These are phyloP conservation scores for Vipera ursinii DNA, from an alignment of 2,797 vertebrate species.

Conservation along the genomic window DNA sequence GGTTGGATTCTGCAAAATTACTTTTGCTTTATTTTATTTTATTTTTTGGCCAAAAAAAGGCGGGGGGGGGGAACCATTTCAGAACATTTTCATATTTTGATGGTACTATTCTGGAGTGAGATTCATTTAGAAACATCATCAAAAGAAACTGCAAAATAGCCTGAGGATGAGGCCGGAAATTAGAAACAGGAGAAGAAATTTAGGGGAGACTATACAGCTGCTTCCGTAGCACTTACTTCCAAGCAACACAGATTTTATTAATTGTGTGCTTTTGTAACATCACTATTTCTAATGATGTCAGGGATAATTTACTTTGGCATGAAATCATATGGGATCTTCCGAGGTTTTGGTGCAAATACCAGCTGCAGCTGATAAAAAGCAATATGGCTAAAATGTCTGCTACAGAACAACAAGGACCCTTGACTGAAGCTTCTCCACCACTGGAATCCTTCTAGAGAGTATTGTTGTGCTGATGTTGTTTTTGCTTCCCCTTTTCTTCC, in stretches of 20 bases:
- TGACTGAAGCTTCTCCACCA: background rate
- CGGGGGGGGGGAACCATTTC: fast-evolving
- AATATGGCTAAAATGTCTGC: background rate
- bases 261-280: background rate
- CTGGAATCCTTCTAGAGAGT: background rate
- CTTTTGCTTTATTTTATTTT: background rate
- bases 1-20: background rate
- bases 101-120: background rate
- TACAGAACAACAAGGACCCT: background rate
- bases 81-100: background rate
- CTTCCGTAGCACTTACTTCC: background rate
- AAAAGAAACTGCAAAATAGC: background rate
- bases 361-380: background rate
- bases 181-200: background rate
- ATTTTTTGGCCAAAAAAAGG: background rate
- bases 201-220: background rate
- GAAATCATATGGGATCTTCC: background rate
- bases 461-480: background rate
- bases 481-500: background rate
- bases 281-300: background rate
- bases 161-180: background rate
- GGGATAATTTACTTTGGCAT: background rate
- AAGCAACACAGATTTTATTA: background rate
- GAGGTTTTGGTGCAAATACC: background rate
- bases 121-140: background rate